phyloP scores from a whole-genome alignment of 1,140 invertebrate genomes.

The Nasonia vitripennis region DNA sequence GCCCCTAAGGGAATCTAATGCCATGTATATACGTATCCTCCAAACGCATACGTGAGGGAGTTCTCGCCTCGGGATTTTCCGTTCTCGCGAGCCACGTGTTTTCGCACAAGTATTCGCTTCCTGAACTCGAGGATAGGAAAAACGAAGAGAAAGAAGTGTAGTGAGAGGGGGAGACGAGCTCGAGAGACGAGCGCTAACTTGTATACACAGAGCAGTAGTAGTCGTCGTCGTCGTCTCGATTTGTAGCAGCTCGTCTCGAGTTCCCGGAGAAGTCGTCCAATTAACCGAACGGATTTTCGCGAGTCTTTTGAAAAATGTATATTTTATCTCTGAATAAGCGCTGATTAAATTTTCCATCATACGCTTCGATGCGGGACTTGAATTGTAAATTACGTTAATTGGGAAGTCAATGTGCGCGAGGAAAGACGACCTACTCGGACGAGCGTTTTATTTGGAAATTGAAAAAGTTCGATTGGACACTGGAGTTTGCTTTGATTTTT shows the following conservation, averaged over 20 bases:
- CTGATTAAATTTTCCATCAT: neutral
- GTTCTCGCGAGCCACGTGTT: neutral
- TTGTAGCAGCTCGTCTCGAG: neutral
- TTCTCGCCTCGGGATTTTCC: constrained; percentile 12
- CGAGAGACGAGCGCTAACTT: too few species aligned
- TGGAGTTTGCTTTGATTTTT: neutral
- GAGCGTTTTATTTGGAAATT: neutral
- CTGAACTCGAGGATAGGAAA: neutral
- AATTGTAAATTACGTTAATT: neutral
- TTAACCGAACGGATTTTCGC: neutral
- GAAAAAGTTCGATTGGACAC: neutral
- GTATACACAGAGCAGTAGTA: too few species aligned
- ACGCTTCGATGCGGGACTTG: neutral
- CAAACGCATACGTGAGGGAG: neutral
- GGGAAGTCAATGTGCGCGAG: neutral
- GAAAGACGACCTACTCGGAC: neutral
- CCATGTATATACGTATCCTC: neutral
- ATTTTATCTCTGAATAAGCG: neutral
- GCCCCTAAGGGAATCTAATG: neutral
- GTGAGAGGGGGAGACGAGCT: too few species aligned
- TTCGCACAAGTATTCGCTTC: neutral
- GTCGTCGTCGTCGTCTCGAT: too few species aligned
- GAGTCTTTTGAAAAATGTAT: neutral
- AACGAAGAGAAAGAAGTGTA: neutral
- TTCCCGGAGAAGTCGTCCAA: neutral